phyloP scores from a whole-genome alignment of 2,113 vertebrate genomes.

The Nannobrachium achirus region DNA sequence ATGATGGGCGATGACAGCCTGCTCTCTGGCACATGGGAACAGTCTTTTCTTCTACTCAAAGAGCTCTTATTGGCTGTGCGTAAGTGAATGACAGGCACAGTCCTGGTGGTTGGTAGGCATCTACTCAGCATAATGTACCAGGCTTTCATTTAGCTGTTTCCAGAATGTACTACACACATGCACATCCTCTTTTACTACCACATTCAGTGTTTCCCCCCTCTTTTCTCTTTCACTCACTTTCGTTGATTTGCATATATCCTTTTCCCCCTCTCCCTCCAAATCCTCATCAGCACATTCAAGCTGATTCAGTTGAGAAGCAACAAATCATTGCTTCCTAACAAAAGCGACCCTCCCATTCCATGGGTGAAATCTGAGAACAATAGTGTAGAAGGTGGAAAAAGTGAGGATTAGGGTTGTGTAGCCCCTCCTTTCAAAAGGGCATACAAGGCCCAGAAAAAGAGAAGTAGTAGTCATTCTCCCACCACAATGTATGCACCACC shows the following conservation, averaged over 20 bases:
- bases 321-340: no score
- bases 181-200: neutral
- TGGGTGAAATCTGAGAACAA: neutral
- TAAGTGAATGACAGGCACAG: conserved; percentile 10
- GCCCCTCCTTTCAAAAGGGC: neutral
- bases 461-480: neutral
- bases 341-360: neutral
- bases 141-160: neutral
- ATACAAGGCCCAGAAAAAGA: neutral
- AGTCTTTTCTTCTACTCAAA: neutral
- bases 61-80: conserved; percentile 12
- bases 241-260: no score
- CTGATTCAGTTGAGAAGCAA: no score
- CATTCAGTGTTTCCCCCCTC: neutral
- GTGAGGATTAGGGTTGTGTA: neutral
- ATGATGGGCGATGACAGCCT: neutral
- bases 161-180: neutral
- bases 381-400: neutral
- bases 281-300: no score
- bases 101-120: neutral
- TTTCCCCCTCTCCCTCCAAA: no score
- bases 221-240: no score
- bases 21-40: neutral
- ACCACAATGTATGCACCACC: neutral
- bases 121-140: conserved; percentile 3